Evolutionary conservation across 2,888 invertebrate genomes (phyloP), one percentile per base, ranked within the genome.

Genomic region (Calameuta idolon): DNA sequence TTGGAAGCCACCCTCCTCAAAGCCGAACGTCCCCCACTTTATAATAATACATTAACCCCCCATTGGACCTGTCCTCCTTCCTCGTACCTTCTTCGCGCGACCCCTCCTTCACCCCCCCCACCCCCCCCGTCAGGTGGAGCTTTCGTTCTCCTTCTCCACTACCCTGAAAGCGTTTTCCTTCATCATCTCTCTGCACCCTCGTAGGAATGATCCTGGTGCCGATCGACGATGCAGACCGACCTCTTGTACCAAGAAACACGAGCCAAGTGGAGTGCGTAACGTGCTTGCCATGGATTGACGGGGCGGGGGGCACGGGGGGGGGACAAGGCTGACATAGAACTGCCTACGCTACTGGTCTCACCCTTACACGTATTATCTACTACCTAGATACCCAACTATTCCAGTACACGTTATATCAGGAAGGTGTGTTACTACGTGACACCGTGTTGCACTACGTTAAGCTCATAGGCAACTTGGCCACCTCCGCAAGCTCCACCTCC

Each of bases 21-120:
- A 74, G 74, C 74, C 30, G n/a, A 33, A 11, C 23, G 9, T 74
- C 74, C 74, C 23, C 71, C 71, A 23, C 71, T 71, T 71, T 71
- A 71, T 71, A 71, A 71, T 71, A 71, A 71, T 71, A 71, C 15
- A 71, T 71, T 71, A 71, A 71, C 71, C 11, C 30, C 34, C 71
- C 30, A 34, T 71, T 30, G 5, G 71, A 31, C 71, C 71, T 34
- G 71, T 30, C 30, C 34, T 30, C 34, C 30, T 34, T 33, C 30
- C 34, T 11, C 34, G 71, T 23, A 12, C 11, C 71, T 30, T 23
- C 34, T 5, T 9, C 71, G 11, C 30, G 30, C 15, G 23, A 40
- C 5, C 40, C 9, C 9, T 23, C 9, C 34, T 33, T 33, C 33
- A 3, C 33, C 4, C 33, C 33, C 33, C 33, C 2, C 33, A 1